Evolutionary conservation across 1,140 invertebrate genomes (phyloP).

Genomic region (Pseudomyrmex gracilis): DNA sequence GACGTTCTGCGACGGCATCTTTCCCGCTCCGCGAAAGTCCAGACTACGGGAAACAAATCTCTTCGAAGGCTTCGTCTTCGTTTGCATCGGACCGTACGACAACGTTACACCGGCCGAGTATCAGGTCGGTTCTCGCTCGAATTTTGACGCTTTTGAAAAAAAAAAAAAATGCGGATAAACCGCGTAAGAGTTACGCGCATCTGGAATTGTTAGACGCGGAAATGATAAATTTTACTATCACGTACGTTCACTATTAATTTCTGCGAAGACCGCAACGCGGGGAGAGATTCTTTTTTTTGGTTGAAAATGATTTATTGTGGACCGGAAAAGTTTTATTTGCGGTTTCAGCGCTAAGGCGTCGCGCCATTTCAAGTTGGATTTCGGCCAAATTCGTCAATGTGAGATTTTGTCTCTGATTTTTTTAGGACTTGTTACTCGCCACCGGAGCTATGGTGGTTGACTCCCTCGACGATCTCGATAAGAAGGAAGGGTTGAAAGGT

Average conservation of each 20-base stretch:
- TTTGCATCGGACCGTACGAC: slow-evolving; percentile 66
- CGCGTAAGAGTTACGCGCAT: no score
- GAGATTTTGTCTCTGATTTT: slow-evolving; percentile 52
- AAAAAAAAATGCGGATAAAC: no score
- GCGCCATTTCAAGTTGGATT: slow-evolving; percentile 49
- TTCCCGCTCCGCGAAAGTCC: slow-evolving; percentile 62
- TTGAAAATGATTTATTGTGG: slow-evolving; percentile 30
- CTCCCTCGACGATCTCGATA: slow-evolving; percentile 33
- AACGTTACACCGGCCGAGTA: slow-evolving; percentile 58
- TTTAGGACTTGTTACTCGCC: slow-evolving; percentile 65
- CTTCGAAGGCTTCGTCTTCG: slow-evolving; percentile 70
- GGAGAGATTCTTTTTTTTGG: not conserved
- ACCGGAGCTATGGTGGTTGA: slow-evolving; percentile 62
- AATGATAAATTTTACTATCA: not conserved
- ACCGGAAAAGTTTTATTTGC: slow-evolving; percentile 53
- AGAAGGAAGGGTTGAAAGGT: slow-evolving; percentile 31
- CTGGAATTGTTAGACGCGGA: not conserved
- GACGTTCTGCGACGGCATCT: slow-evolving; percentile 1
- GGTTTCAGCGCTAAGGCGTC: not conserved
- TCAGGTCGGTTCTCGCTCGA: slow-evolving; percentile 58
- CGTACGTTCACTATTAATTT: slow-evolving; percentile 7
- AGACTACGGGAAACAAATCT: slow-evolving; percentile 52
- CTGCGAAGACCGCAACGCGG: not conserved
- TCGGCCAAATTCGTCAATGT: slow-evolving; percentile 31
- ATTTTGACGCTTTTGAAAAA: no score